A percentile compares a stretch with the other conserved stretches of the same genome.
Conservation (phyloP, 2,888 invertebrate species). For the Ophion costatus region DNA sequence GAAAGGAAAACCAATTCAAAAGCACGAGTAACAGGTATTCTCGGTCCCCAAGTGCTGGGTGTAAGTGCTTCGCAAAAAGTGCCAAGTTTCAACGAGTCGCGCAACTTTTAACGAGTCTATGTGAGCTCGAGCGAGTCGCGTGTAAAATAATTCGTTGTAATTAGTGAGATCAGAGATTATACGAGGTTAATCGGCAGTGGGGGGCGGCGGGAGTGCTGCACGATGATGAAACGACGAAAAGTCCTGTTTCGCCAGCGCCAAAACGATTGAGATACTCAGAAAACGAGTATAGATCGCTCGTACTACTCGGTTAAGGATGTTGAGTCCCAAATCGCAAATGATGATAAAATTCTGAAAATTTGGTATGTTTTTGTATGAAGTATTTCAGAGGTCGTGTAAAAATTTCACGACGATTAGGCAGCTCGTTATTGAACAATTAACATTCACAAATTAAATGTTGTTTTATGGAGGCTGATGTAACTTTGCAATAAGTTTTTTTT, state of each 20-base stretch:
- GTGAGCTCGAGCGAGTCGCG: not conserved
- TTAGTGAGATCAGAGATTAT: constrained; percentile 34
- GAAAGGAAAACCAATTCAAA: not conserved
- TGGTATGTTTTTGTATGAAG: too few species aligned
- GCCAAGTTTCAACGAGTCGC: constrained; percentile 21
- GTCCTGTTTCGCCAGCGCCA: not conserved
- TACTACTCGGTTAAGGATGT: constrained; percentile 36
- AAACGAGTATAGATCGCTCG: constrained; percentile 21
- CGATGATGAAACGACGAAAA: constrained; percentile 23
- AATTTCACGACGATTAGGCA: too few species aligned
- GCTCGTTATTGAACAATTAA: too few species aligned
- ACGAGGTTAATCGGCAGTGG: not conserved
- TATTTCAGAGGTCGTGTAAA: too few species aligned
- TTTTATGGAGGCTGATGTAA: too few species aligned
- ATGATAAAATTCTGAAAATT: too few species aligned
- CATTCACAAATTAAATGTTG: too few species aligned
- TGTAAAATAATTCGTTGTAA: constrained; percentile 35
- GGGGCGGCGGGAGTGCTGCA: not conserved
- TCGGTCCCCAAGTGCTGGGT: not conserved
- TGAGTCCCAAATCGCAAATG: too few species aligned
- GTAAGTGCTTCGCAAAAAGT: not conserved
- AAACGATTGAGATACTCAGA: constrained; percentile 44
- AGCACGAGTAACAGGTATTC: not conserved
- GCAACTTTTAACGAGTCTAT: constrained; percentile 10
- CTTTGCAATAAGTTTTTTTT: too few species aligned